Conservation (phyloP, 2,797 vertebrate genomes). For the Phylloscopus collybita region DNA sequence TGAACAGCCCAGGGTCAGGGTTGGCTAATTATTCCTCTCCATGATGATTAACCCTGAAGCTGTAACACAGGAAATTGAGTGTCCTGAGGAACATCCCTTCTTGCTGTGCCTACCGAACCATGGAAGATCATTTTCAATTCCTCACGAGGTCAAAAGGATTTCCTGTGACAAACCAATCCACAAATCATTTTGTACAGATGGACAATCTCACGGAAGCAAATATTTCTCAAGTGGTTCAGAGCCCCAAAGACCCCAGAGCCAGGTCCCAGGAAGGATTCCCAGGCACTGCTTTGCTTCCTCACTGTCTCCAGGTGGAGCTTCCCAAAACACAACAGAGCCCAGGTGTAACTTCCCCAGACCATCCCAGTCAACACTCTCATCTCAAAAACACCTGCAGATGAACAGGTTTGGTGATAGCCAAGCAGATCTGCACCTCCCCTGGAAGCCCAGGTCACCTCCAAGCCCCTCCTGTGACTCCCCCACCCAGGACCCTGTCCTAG, state of each 20-base stretch:
- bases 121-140: background rate
- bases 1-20: background rate
- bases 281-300: background rate
- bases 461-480: background rate
- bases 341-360: background rate
- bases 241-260: background rate
- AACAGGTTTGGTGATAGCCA: rapidly evolving
- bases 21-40: background rate
- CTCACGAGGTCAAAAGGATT: background rate
- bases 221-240: background rate
- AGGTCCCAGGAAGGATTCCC: background rate
- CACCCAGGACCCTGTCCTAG: no score
- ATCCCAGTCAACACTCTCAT: rapidly evolving
- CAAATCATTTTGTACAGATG: background rate
- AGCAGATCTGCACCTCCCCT: background rate
- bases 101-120: background rate
- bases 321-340: background rate
- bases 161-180: background rate
- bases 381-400: background rate
- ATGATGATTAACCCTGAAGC: background rate
- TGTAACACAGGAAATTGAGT: background rate
- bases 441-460: background rate
- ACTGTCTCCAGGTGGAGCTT: background rate
- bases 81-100: background rate
- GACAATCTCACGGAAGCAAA: background rate